Base-by-base conservation (phyloP, 2,888 invertebrate genomes). In the Polietes domitor region DNA sequence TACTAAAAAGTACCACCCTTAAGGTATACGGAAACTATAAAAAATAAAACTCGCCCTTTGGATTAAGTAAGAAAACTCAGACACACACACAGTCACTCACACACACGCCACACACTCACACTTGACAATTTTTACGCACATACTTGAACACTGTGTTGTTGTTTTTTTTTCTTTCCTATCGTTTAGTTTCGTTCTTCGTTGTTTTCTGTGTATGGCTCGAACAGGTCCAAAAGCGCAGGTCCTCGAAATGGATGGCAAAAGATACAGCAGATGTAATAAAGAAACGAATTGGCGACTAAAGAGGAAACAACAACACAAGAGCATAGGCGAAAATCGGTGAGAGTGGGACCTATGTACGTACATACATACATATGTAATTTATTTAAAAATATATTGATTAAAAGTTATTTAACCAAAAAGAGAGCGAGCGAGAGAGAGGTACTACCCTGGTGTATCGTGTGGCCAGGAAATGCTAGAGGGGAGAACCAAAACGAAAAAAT, bases 341-440 rank as follows among this genome's bases (percentile, higher is more conserved):
- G 70, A 70, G 63, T 32, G 19, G 26, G 12, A 12, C 12, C 10
- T 19, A 2, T 19, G 17, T 53, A n/a, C n/a, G n/a, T n/a, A n/a
- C n/a, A n/a, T n/a, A n/a, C 41, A 47, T 77, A 50, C 47, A 50
- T 61, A 74, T 55, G 65, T 53, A 76, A 37, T 65, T 75, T 75
- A 70, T 74, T 68, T 75, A 70, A 50, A 50, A 80, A 71, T 77
- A 47, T 83, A 83, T 83, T 83, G 83, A 83, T 83, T 83, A 71
- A 77, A 63, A 75, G 65, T 79, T 79, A 77, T 76, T 79, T 63
- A 78, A 78, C 17, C 19, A 37, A 4, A 70, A 32, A 21, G 19
- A 15, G 19, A 43, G 41, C 26, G 21, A 9, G 9, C 10, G 50
- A 76, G 21, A 53, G 3, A 70, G 47, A 58, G 21, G 37, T 21